Conservation (phyloP, 2,888 invertebrate species). For the Pteria penguin region DNA sequence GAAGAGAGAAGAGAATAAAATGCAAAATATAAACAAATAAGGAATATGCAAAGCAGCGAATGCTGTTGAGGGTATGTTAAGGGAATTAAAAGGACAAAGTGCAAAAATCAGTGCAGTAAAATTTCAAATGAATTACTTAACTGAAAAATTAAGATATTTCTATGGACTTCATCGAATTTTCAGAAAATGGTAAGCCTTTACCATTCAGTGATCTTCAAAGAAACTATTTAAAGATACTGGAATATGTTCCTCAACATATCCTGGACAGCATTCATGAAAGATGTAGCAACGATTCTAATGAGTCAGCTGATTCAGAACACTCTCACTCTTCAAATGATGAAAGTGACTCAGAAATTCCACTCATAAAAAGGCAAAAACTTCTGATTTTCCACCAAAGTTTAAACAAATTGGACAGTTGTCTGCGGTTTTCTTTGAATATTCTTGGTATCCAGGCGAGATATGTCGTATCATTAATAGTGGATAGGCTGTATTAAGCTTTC, state of each 20-base stretch:
- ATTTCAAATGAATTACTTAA: too few species aligned
- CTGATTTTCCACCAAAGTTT: neutral
- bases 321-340: too few species aligned
- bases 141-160: neutral
- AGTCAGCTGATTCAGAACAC: neutral
- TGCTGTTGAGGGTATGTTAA: too few species aligned
- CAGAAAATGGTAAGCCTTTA: neutral
- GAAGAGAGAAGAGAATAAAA: neutral
- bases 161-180: neutral
- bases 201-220: neutral
- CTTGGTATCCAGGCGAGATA: neutral
- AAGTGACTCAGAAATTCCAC: neutral
- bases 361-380: neutral
- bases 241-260: neutral
- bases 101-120: too few species aligned
- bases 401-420: neutral
- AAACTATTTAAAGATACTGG: neutral
- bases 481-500: too few species aligned
- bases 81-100: too few species aligned
- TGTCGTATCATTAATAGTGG: too few species aligned
- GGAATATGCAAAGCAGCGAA: too few species aligned
- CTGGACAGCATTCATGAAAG: neutral
- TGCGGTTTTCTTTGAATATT: neutral
- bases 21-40: too few species aligned
- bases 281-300: neutral